Evolutionary conservation across 2,113 vertebrate genomes (phyloP).

Genomic region (Onychostoma macrolepis): DNA sequence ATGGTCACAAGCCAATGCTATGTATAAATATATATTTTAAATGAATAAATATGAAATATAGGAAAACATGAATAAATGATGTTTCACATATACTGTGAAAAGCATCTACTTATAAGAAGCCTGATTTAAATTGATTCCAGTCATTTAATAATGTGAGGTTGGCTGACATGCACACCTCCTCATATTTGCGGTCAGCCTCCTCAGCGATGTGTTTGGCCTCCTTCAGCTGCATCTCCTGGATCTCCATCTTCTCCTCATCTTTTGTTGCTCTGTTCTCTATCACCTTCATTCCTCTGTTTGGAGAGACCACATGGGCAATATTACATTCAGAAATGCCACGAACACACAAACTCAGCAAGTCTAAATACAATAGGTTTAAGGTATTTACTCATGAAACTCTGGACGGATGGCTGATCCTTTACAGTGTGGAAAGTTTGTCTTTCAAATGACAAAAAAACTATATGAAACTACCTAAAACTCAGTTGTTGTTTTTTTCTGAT

Average conservation of each 20-base stretch:
- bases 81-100: background rate
- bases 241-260: slow-evolving; percentile 98
- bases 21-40: background rate
- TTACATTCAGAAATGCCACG: background rate
- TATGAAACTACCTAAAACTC: background rate
- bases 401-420: background rate
- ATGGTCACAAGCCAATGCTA: background rate
- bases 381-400: background rate
- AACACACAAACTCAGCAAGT: background rate
- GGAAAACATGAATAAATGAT: background rate
- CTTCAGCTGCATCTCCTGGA: slow-evolving; percentile 98
- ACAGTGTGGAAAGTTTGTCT: background rate
- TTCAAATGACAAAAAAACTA: background rate
- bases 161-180: slow-evolving; percentile 81
- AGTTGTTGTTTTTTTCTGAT: too few species aligned
- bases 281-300: slow-evolving; percentile 96
- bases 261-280: slow-evolving; percentile 97
- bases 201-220: slow-evolving; percentile 98
- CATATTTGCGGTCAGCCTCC: slow-evolving; percentile 97
- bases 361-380: background rate
- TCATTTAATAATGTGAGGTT: background rate
- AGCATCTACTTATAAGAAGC: background rate
- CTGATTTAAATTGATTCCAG: background rate
- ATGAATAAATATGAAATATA: background rate
- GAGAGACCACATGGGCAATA: background rate